Percentiles rank a stretch among this genome's conserved stretches.
Evolutionary conservation across 2,888 invertebrate genomes (phyloP).

Genomic region (Zeuzera pyrina): DNA sequence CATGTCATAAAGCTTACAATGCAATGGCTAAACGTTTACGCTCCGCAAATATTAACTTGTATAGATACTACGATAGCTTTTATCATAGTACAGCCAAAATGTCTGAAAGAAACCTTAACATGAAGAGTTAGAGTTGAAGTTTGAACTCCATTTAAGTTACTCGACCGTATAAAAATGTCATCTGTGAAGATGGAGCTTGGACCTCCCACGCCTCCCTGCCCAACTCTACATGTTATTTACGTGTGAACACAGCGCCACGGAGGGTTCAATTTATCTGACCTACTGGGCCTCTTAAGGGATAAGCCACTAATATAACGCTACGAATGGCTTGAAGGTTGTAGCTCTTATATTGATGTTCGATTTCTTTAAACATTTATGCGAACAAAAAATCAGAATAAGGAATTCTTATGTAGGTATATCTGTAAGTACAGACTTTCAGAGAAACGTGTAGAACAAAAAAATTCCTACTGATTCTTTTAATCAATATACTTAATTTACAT

Average conservation of each 20-base stretch:
- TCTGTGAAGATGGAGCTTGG: conserved; percentile 23
- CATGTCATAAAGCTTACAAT: no score
- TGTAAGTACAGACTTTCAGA: no score
- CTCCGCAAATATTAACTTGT: no score
- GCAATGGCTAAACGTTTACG: no score
- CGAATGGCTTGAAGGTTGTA: conserved; percentile 51
- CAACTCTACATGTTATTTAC: conserved; percentile 71
- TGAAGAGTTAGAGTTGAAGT: conserved; percentile 20
- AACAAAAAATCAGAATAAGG: not conserved
- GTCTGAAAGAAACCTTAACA: no score
- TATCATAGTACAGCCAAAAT: no score
- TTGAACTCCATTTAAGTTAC: conserved; percentile 13
- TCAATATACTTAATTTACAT: no score
- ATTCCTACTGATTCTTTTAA: no score
- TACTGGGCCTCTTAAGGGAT: conserved; percentile 53
- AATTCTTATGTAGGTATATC: no score
- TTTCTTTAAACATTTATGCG: conserved; percentile 21
- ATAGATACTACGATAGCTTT: no score
- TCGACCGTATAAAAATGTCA: no score
- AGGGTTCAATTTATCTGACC: conserved; percentile 73
- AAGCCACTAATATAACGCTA: conserved; percentile 58
- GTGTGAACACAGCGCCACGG: conserved; percentile 67
- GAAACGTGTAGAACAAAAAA: no score
- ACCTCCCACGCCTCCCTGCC: conserved; percentile 43
- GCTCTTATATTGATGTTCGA: conserved; percentile 31